A percentile compares a stretch with the other conserved stretches of the same genome.
Evolutionary conservation across 2,113 vertebrate species (phyloP).

Genomic region (Myotis lucifugus): DNA sequence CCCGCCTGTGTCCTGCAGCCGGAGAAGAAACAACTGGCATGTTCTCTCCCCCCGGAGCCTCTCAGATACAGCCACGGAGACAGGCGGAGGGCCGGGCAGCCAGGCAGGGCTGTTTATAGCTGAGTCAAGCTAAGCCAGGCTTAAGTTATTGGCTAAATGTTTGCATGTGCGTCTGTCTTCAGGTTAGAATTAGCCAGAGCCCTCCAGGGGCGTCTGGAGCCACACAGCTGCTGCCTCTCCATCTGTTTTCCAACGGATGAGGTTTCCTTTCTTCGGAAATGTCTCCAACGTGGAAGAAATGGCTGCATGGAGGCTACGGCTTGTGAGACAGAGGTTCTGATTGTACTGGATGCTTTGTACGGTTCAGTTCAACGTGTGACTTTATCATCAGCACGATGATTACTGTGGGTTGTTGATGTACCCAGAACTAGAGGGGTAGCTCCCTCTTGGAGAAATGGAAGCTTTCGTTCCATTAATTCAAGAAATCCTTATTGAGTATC

Average conservation of each 20-base stretch:
- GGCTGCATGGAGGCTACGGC: background rate
- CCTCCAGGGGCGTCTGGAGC: background rate
- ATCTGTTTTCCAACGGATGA: constrained; percentile 45
- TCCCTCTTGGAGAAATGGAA: background rate
- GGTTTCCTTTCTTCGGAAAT: constrained; percentile 8
- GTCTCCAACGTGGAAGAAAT: background rate
- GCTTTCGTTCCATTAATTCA: background rate
- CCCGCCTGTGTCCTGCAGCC: background rate
- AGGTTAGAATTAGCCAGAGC: constrained; percentile 46
- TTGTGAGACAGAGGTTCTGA: background rate
- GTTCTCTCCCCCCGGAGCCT: background rate
- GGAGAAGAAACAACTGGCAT: background rate
- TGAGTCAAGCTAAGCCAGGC: constrained; percentile 4
- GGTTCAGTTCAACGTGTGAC: background rate
- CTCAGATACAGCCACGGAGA: fast-evolving
- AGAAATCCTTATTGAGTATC: background rate
- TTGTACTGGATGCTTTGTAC: background rate
- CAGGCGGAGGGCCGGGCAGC: background rate
- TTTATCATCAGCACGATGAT: background rate
- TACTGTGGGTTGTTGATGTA: background rate
- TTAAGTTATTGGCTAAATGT: constrained; percentile 55
- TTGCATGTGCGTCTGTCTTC: constrained; percentile 37
- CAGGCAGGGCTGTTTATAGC: constrained; percentile 31
- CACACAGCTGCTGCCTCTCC: background rate
- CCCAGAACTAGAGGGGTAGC: background rate